Evolutionary conservation across 2,113 vertebrate species (phyloP).

Genomic region (Albula goreensis): DNA sequence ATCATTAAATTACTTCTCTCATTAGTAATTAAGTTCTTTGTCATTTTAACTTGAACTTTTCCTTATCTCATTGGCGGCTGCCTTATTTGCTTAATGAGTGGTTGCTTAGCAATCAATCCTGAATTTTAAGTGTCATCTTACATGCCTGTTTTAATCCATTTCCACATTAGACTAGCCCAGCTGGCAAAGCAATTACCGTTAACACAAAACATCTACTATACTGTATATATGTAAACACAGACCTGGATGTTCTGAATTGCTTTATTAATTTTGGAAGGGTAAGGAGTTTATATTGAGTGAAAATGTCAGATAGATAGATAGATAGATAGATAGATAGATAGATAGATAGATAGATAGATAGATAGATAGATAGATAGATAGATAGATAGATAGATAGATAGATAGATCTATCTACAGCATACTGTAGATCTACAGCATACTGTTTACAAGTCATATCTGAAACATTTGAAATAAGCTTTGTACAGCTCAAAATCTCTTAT

Average conservation of each 20-base stretch:
- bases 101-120: constrained; percentile 36
- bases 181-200: constrained; percentile 9
- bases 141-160: constrained; percentile 24
- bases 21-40: constrained; percentile 26
- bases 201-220: neutral
- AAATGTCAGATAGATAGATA: neutral
- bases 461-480: neutral
- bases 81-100: constrained; percentile 28
- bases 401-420: no score
- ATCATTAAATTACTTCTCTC: constrained; percentile 28
- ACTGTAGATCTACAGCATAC: no score
- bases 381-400: neutral
- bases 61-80: constrained; percentile 23
- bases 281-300: neutral
- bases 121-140: constrained; percentile 4
- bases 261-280: neutral
- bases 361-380: neutral
- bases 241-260: neutral
- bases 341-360: neutral
- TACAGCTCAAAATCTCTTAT: neutral
- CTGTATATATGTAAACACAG: neutral
- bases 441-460: neutral
- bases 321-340: no score
- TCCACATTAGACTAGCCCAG: constrained; percentile 15
- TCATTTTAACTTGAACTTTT: constrained; percentile 20